Base-by-base conservation (phyloP, 2,888 invertebrate species). In the Celastrina argiolus region DNA sequence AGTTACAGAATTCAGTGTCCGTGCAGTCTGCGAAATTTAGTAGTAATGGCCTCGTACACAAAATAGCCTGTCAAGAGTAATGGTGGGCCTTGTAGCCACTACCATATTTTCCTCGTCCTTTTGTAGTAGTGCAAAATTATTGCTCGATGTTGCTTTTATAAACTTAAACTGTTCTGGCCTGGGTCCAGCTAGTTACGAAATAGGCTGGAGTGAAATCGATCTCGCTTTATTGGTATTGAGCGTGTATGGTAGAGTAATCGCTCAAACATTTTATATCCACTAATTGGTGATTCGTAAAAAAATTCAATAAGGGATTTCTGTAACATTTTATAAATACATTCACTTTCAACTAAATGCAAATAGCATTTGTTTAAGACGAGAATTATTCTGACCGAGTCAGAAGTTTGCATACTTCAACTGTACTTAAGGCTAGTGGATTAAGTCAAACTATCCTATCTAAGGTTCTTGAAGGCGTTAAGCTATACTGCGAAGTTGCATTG, bases 131-230 rank as follows among this genome's bases (percentile, higher is more conserved):
- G 51, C 22, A 22, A 22, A 51, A 51, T 51, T 51, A 51, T 22
- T 51, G 51, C 51, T 51, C 51, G 22, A 51, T 12, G 51, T 26
- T 26, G 22, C 51, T 51, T 51, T 51, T 51, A 51, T 51, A 51
- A 51, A 51, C 51, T 26, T 51, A 51, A 51, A 51, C 22, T 10
- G 22, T 51, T 51, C 51, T 51, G 51, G 51, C 51, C 51, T 51
- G 12, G 5, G 51, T 51, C 51, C 51, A 51, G 51, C 51, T 51
- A 51, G 22, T 26, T 51, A 51, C 51, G 51, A 26, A 51, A 51
- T 12, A 12, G 51, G 51, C 51, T 51, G 22, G 51, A 51, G 51
- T 51, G 51, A 51, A 51, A 51, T 26, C 12, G 51, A 51, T 51
- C 22, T 51, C 22, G 12, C 22, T 51, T 51, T 51, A 51, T 51